Conservation (phyloP, 2,113 vertebrate species). For the Saguinus imperator region DNA sequence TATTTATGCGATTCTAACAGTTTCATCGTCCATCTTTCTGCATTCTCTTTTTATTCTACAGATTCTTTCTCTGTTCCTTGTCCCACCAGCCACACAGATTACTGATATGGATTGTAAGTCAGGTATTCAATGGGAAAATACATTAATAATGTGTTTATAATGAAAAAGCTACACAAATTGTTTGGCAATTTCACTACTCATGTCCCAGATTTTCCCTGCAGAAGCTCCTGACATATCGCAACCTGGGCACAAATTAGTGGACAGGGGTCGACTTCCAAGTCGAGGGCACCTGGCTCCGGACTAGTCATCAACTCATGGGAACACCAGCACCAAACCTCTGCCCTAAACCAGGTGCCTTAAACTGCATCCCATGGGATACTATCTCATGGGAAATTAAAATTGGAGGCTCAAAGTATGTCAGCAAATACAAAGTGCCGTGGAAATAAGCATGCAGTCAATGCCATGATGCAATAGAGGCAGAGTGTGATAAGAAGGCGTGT, state of each 20-base stretch:
- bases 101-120: not conserved
- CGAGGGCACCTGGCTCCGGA: not conserved
- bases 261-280: not conserved
- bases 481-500: not conserved
- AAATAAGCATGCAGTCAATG: not conserved
- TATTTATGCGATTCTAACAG: slow-evolving; percentile 21
- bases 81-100: not conserved
- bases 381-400: not conserved
- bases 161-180: slow-evolving; percentile 34
- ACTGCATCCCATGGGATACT: not conserved
- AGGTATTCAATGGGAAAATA: slow-evolving; percentile 11
- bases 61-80: not conserved
- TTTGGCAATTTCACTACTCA: slow-evolving; percentile 30
- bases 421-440: not conserved
- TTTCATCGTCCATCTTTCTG: slow-evolving; percentile 1
- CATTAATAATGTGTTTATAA: slow-evolving; percentile 33
- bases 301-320: not conserved
- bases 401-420: not conserved
- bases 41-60: slow-evolving; percentile 12
- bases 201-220: slow-evolving; percentile 40
- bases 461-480: not conserved
- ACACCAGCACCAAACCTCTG: not conserved
- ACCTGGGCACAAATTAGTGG: not conserved
- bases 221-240: not conserved
- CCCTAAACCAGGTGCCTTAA: not conserved